These are phyloP conservation scores for Diarsia dahlii DNA, from an alignment of 2,888 invertebrate genomes.

Conservation along the genomic window DNA sequence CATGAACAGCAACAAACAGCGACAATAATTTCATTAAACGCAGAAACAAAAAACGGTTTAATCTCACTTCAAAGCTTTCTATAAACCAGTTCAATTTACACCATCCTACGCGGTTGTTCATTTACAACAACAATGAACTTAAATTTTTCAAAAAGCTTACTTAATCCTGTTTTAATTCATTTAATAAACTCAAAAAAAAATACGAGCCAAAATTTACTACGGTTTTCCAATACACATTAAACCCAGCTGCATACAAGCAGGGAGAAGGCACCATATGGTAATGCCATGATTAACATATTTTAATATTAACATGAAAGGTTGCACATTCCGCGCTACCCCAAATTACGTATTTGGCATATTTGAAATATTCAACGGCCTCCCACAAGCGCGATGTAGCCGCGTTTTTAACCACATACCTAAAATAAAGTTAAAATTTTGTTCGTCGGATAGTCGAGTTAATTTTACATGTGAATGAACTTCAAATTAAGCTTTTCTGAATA, in stretches of 20 bases:
- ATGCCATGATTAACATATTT: slow-evolving; percentile 85
- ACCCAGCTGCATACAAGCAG: slow-evolving; percentile 74
- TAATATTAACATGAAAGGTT: slow-evolving; percentile 83
- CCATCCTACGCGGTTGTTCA: not conserved
- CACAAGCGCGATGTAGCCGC: slow-evolving; percentile 45
- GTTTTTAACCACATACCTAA: slow-evolving; percentile 50
- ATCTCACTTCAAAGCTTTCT: not conserved
- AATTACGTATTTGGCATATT: slow-evolving; percentile 80
- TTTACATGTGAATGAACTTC: slow-evolving; percentile 44
- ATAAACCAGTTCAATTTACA: not conserved
- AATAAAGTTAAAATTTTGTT: slow-evolving; percentile 59
- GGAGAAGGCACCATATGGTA: slow-evolving; percentile 78
- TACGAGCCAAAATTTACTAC: not conserved
- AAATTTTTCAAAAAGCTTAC: not conserved
- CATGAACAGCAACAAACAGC: not conserved
- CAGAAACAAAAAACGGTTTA: not conserved
- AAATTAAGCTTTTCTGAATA: slow-evolving; percentile 31
- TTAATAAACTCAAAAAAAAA: not conserved
- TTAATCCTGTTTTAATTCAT: not conserved
- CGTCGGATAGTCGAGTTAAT: slow-evolving; percentile 45
- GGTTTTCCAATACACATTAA: slow-evolving; percentile 44
- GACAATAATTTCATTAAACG: not conserved
- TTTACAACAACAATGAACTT: not conserved
- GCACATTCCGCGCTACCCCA: slow-evolving; percentile 74
- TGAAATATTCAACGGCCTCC: slow-evolving; percentile 80